Base-by-base conservation (phyloP, 2,888 invertebrate species). In the Trisateles emortualis region DNA sequence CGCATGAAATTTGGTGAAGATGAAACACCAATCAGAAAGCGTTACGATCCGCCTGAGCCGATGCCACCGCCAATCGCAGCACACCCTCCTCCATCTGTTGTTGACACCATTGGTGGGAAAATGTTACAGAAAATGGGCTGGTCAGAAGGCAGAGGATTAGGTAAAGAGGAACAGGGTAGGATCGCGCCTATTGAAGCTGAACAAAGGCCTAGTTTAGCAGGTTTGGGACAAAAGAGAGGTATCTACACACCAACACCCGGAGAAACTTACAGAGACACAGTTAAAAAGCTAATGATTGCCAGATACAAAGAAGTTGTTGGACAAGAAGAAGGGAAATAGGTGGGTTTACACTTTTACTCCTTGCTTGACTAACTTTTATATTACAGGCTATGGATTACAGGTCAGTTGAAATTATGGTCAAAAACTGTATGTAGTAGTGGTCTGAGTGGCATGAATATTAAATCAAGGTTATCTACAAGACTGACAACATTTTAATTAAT, bases 91-190 rank as follows among this genome's bases (percentile, higher is more conserved):
- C 97, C 56, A 94, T 98, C 76, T 94, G 97, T 70, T 0, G 95
- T 97, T 0, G 98, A 97, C 68, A 99, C 99, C 73, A 97, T 99
- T 54, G 99, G 99, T 5, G 99, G 97, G 81, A 96, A 98, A 80
- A 94, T 99, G 85, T 86, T 99, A 62, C 98, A 99, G 87, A 98
- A 98, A 89, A 99, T 99, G 99, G 99, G 99, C 3, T 99, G 99
- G 99, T 96, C 96, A 4, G 98, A 98, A 82, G 99, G 99, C 0
- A 96, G 97, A 92, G 99, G 99, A 0, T 92, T 99, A 16, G 99
- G 99, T 0, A 97, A 97, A 83, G 94, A 95, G 47, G 98, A 98
- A 81, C 99, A 99, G 87, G 99, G 98, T 10, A 94, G 98, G 73
- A 97, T 98, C 17, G 97, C 97, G 47, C 99, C 99, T 41, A 97